Evolutionary conservation across 2,113 vertebrate genomes (phyloP), one percentile per base, ranked within the genome.

Genomic region (Xiphias gladius): DNA sequence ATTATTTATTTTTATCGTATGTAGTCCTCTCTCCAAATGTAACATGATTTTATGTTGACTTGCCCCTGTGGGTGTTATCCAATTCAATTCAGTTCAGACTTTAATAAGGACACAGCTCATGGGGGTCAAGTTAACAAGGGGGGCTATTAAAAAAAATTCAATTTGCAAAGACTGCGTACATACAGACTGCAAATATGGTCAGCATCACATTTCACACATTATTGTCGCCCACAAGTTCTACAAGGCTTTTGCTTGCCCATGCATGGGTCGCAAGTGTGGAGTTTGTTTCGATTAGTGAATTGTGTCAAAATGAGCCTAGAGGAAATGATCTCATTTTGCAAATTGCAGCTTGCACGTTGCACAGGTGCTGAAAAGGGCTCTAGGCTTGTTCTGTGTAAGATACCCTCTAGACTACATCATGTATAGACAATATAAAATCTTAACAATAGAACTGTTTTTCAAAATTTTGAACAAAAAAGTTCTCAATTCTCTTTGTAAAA

Each of bases 21-120:
- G 24, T n/a, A 1, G 1, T 69, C 11, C 8, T 71, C 24, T 55
- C 68, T 54, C 46, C 26, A 57, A 71, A 55, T 71, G 48, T n/a
- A 71, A 11, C 50, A 71, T 46, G 48, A 16, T 71, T 55, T 57
- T 71, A n/a, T 69, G 46, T 12, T 71, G 52, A 71, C 35, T 24
- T 70, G 32, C 14, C 68, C 16, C 52, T 12, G n/a, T 26, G n/a
- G 37, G n/a, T 43, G n/a, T 35, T 1, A 70, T 22, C 30, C 30
- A 35, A 3, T 37, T 55, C 26, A 50, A 6, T 67, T 67, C 16
- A 66, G 11, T 66, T 43, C n/a, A 46, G 26, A 14, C 26, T 68
- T 50, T 22, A 28, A 43, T 65, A 43, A 46, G 66, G 46, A 69
- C 46, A 7, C 28, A n/a, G 46, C 28, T 14, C 67, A 54, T 68